A percentile compares a stretch with the other conserved stretches of the same genome.
These are phyloP conservation scores for Meloe dianella DNA, from an alignment of 2,888 invertebrate genomes.

Conservation along the genomic window DNA sequence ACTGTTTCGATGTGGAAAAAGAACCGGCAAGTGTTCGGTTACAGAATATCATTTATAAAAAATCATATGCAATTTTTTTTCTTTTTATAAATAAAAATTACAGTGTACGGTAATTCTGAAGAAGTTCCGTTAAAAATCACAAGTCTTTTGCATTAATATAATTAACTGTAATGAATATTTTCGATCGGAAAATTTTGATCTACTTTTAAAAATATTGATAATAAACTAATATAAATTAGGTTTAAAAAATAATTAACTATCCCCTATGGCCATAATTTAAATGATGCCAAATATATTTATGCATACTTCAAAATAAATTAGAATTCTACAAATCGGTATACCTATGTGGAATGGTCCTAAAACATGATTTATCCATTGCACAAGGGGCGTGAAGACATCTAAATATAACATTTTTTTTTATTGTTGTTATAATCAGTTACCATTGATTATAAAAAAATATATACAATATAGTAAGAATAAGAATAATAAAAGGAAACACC, in stretches of 20 bases:
- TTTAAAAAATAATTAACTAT: neutral
- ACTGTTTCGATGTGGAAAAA: neutral
- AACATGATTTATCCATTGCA: constrained; percentile 66
- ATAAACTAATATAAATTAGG: neutral
- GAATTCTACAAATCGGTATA: constrained; percentile 7
- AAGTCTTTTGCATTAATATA: constrained; percentile 8
- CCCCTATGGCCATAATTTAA: neutral
- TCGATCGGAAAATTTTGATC: neutral
- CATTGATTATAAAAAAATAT: neutral
- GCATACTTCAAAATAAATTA: constrained; percentile 16
- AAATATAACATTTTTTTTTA: neutral
- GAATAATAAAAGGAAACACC: neutral
- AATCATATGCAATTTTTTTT: neutral
- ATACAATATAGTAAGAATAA: neutral
- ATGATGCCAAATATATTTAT: neutral
- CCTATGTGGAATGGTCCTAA: constrained; percentile 50
- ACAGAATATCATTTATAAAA: neutral
- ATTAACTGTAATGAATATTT: constrained; percentile 9
- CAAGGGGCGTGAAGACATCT: constrained; percentile 63
- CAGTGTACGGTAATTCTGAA: neutral
- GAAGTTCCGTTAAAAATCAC: constrained; percentile 25
- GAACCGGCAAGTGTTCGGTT: neutral
- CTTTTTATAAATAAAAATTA: neutral
- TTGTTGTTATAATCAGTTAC: neutral
- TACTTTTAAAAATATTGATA: neutral